Evolutionary conservation across 37 sponge, comb jelly and placozoan genomes (phyloP).

Genomic region (Diacarnus erythraeanus): DNA sequence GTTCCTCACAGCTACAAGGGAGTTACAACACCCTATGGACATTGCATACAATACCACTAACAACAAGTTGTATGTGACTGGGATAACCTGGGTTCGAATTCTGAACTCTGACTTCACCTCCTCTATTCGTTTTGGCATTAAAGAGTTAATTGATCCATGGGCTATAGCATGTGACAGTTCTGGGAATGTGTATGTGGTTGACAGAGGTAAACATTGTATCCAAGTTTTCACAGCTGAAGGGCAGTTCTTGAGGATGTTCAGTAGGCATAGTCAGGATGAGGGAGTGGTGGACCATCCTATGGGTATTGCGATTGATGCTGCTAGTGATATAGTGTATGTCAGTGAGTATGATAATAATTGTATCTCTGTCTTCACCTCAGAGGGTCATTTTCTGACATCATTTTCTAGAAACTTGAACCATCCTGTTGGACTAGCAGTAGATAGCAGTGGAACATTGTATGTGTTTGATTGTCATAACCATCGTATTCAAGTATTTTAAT

Average conservation of each 20-base stretch:
- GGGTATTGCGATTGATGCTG: slow-evolving; percentile 7
- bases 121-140: slow-evolving; percentile 34
- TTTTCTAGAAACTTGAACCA: slow-evolving; percentile 36
- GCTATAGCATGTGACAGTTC: slow-evolving; percentile 34
- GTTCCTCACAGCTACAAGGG: slow-evolving; percentile 20
- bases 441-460: slow-evolving; percentile 26
- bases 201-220: slow-evolving; percentile 40
- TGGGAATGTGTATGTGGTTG: slow-evolving; percentile 54
- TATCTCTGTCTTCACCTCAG: slow-evolving; percentile 21
- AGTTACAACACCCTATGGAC: slow-evolving; percentile 33
- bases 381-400: slow-evolving; percentile 41
- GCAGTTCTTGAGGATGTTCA: neutral
- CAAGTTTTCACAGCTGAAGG: slow-evolving; percentile 47
- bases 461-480: slow-evolving; percentile 24
- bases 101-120: slow-evolving; percentile 50
- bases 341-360: slow-evolving; percentile 12
- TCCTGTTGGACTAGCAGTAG: slow-evolving; percentile 42
- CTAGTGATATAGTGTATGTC: slow-evolving; percentile 22
- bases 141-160: slow-evolving; percentile 26
- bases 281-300: slow-evolving; percentile 14
- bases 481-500: slow-evolving; percentile 17
- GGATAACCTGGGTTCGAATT: slow-evolving; percentile 36
- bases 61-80: slow-evolving; percentile 35
- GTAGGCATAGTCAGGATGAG: neutral
- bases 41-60: slow-evolving; percentile 26